phyloP scores from a whole-genome alignment of 2,888 invertebrate genomes.

The Mesopsocus fuscifrons region DNA sequence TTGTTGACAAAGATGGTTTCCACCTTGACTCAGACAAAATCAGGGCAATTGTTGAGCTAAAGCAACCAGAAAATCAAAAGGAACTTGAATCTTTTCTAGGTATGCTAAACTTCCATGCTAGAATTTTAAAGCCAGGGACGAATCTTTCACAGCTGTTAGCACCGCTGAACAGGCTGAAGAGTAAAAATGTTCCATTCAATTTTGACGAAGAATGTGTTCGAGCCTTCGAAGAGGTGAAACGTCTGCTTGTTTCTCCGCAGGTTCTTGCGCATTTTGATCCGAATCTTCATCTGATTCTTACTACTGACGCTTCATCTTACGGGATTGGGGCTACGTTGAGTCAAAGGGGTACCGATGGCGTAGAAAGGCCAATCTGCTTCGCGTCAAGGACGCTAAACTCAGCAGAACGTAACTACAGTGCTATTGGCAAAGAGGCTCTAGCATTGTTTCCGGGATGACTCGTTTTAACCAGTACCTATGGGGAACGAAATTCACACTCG shows the following conservation, averaged over 20 bases:
- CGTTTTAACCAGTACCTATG: conserved; percentile 22
- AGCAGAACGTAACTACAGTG: conserved; percentile 17
- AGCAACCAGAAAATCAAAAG: conserved; percentile 15
- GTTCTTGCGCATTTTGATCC: conserved; percentile 1
- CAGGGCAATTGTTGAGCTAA: conserved; percentile 15
- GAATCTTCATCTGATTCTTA: background rate
- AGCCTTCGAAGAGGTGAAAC: conserved; percentile 17
- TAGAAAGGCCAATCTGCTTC: conserved; percentile 21
- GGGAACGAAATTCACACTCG: conserved; percentile 21
- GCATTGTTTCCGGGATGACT: conserved; percentile 21
- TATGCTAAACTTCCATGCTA: conserved; percentile 21
- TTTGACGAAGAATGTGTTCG: conserved; percentile 18
- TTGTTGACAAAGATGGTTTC: conserved; percentile 4
- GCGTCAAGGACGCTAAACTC: conserved; percentile 19
- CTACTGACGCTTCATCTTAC: background rate
- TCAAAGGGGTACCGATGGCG: conserved; percentile 18
- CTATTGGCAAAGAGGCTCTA: conserved; percentile 19
- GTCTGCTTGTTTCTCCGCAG: background rate
- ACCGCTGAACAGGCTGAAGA: conserved; percentile 18
- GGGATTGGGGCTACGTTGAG: conserved; percentile 19
- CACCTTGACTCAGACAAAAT: conserved; percentile 14
- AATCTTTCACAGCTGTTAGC: conserved; percentile 16
- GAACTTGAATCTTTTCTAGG: conserved; percentile 18
- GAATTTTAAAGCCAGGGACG: conserved; percentile 20
- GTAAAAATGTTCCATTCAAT: conserved; percentile 16